These are phyloP conservation scores for Mesembrinibis cayennensis DNA, from an alignment of 2,113 vertebrate genomes.

Conservation along the genomic window DNA sequence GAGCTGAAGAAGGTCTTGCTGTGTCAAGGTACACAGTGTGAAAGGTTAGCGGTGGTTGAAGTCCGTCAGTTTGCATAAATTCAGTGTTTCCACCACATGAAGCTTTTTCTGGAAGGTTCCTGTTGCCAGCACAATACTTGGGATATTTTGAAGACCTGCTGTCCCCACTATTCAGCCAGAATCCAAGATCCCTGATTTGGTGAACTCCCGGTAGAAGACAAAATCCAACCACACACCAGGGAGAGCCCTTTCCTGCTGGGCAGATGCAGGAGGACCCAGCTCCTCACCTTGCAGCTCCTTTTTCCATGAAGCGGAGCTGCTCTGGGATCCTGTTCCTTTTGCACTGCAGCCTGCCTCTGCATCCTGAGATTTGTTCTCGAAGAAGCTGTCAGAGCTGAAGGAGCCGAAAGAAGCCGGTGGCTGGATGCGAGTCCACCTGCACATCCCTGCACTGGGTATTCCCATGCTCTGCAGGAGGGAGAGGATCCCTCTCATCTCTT, in stretches of 20 bases:
- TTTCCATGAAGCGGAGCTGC: fast-evolving
- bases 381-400: not conserved
- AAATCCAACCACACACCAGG: not conserved
- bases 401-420: not conserved
- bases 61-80: not conserved
- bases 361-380: not conserved
- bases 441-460: too few relatives aligned
- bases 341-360: not conserved
- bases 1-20: not conserved
- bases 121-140: not conserved
- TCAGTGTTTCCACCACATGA: not conserved
- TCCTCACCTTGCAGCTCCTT: not conserved
- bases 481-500: not conserved
- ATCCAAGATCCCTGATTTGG: not conserved
- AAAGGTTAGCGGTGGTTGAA: not conserved
- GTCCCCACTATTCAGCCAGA: not conserved
- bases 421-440: not conserved
- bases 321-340: not conserved
- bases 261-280: not conserved
- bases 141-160: not conserved
- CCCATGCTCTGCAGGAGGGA: not conserved
- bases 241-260: not conserved
- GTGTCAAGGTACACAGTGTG: not conserved
- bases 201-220: not conserved
- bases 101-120: not conserved